Evolutionary conservation across 2,797 vertebrate species (phyloP).

Genomic region (Sebastolobus altivelis): DNA sequence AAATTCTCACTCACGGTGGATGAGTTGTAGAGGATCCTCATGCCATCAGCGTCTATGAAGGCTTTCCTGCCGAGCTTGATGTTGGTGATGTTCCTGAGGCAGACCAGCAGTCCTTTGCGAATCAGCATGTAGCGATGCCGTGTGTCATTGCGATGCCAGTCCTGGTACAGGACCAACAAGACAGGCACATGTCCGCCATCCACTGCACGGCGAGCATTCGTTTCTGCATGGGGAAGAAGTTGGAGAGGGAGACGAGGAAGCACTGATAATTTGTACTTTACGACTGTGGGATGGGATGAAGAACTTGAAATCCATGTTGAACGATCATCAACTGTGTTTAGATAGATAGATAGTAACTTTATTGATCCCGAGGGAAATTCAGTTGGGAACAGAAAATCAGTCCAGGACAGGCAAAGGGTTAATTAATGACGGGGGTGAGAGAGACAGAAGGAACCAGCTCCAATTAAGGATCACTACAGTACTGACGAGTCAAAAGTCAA

Average conservation of each 20-base stretch:
- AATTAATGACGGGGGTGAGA: slow-evolving; percentile 1
- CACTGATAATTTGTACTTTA: not conserved
- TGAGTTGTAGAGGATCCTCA: slow-evolving; percentile 95
- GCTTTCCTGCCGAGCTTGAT: slow-evolving; percentile 97
- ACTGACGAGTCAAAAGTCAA: slow-evolving; percentile 15
- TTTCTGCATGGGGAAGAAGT: slow-evolving; percentile 77
- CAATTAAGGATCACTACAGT: slow-evolving; percentile 10
- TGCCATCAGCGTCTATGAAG: slow-evolving; percentile 94
- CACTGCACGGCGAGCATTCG: slow-evolving; percentile 94
- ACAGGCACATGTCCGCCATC: slow-evolving; percentile 90
- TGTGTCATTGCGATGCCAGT: slow-evolving; percentile 97
- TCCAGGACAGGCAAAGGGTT: not conserved
- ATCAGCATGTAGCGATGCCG: slow-evolving; percentile 95
- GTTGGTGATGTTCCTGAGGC: slow-evolving; percentile 94
- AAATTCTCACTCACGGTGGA: slow-evolving; percentile 88
- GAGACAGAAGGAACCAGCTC: slow-evolving; percentile 4
- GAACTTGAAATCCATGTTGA: not conserved
- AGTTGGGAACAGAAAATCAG: slow-evolving; percentile 1
- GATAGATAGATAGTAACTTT: too few relatives aligned
- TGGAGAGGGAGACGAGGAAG: slow-evolving; percentile 6
- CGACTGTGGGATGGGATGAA: not conserved
- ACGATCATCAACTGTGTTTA: slow-evolving; percentile 18
- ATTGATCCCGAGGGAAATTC: too few relatives aligned
- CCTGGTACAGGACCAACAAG: slow-evolving; percentile 91
- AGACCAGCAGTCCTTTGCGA: slow-evolving; percentile 95